phyloP scores from a whole-genome alignment of 2,797 vertebrate genomes.

The Heliangelus exortis region DNA sequence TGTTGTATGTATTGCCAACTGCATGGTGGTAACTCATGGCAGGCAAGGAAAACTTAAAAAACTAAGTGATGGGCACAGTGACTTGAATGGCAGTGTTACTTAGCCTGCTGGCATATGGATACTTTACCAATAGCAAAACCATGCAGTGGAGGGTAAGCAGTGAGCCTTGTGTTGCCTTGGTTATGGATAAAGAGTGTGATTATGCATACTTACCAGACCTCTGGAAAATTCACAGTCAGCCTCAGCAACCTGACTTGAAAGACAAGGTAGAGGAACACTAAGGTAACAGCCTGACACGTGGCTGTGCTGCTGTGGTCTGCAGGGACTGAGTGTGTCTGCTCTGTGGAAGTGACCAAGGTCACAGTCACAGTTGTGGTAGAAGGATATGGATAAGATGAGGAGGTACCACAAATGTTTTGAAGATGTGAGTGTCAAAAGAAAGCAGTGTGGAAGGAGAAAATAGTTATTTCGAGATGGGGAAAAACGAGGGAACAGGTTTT shows the following conservation, averaged over 20 bases:
- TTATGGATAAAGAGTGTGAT: not conserved
- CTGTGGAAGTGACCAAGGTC: not conserved
- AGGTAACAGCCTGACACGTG: not conserved
- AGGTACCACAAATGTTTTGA: not conserved
- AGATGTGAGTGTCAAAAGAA: not conserved
- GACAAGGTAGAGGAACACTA: not conserved
- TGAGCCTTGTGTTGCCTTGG: not conserved
- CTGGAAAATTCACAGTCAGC: not conserved
- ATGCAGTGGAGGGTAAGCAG: not conserved
- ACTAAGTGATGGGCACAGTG: not conserved
- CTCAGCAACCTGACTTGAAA: not conserved
- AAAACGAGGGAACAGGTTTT: not conserved
- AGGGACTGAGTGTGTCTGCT: rapidly evolving
- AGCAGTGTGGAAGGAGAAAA: not conserved
- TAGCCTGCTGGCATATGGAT: not conserved
- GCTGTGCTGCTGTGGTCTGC: not conserved
- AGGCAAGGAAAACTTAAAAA: not conserved
- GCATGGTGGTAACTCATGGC: not conserved
- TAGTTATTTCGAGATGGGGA: not conserved
- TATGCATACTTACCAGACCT: not conserved
- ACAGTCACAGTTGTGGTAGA: rapidly evolving
- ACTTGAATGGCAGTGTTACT: not conserved
- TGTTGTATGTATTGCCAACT: not conserved
- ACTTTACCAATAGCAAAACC: not conserved
- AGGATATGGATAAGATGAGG: not conserved